These are phyloP conservation scores for Acanthococcus lagerstroemiae DNA, from an alignment of 2,888 invertebrate species.

Conservation along the genomic window DNA sequence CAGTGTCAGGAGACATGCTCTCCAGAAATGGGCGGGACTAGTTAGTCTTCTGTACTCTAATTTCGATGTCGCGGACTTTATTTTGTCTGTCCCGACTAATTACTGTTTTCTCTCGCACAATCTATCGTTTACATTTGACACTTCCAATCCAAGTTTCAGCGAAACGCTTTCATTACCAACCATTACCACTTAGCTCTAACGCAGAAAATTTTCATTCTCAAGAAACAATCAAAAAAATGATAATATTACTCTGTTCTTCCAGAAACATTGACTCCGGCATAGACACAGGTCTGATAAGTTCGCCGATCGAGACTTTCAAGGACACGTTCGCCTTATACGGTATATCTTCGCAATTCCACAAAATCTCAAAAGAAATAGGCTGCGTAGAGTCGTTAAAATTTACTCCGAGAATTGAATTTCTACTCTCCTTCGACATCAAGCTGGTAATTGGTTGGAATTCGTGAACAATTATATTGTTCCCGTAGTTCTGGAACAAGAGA, in stretches of 20 bases:
- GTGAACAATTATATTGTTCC: conserved; percentile 52
- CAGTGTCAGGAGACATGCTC: no score
- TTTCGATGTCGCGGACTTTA: no score
- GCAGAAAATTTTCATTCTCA: no score
- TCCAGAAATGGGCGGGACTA: no score
- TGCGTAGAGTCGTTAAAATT: conserved; percentile 91
- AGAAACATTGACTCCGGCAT: conserved; percentile 63
- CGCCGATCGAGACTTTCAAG: conserved; percentile 75
- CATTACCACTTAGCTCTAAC: no score
- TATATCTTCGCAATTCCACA: conserved; percentile 47
- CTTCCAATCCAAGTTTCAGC: no score
- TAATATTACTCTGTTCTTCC: conserved; percentile 56
- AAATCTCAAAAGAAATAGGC: conserved; percentile 68
- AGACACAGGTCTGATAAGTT: conserved; percentile 68
- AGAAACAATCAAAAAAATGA: conserved; percentile 16
- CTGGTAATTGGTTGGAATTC: conserved; percentile 59
- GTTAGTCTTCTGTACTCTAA: no score
- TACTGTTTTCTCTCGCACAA: no score
- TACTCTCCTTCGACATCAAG: conserved; percentile 54
- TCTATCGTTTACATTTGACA: no score
- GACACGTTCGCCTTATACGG: conserved; percentile 40
- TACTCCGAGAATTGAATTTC: conserved; percentile 63
- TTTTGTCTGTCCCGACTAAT: no score
- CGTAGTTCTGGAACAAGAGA: conserved; percentile 8
- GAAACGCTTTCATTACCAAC: no score